Base-by-base conservation (phyloP, 23 tunicate species). In the Oikopleura vanhoeffeni region DNA sequence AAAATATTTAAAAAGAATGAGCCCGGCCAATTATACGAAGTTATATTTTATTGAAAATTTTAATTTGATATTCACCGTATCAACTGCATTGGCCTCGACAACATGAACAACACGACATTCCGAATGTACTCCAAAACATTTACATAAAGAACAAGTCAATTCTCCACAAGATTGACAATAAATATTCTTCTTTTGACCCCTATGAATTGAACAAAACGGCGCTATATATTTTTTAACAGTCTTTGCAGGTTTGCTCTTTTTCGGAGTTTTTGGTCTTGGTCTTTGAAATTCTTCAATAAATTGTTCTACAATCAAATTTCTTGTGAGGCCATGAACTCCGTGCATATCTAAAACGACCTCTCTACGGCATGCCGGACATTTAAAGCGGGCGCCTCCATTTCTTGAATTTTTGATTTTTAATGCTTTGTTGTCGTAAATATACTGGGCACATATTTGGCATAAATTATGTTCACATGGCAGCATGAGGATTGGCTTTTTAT, bases 341-440 rank as follows among this genome's bases (percentile, higher is more conserved):
- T 71, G 79, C 79, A 71, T 71, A 38, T 71, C 79, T 2, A 71
- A 38, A 2, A 71, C 79, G 38, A 71, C 79, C 32, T 71, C 79
- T 71, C 32, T 71, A 2, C 79, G 79, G 38, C 79, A 71, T 2
- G 34, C 27, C 34, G 79, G 79, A 71, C 79, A 71, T 32, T 30
- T 71, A 38, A 71, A 18, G 27, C 35, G 27, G 79, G 3, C 36
- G 2, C 79, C 34, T 18, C 35, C 79, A 38, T 30, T 71, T 13
- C 79, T 33, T 18, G 38, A 33, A 32, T 71, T 71, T 71, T 30
- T 18, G 36, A 71, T 71, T 38, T 2, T 30, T 2, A 71, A 32
- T 18, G 36, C 79, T 71, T 71, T 71, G 79, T 71, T 71, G 79
- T 71, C 79, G 79, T 13, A 71, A 71, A 71, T 71, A 71, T 71